Conservation (phyloP, 1,140 invertebrate species). For the Teleogryllus occipitalis region DNA sequence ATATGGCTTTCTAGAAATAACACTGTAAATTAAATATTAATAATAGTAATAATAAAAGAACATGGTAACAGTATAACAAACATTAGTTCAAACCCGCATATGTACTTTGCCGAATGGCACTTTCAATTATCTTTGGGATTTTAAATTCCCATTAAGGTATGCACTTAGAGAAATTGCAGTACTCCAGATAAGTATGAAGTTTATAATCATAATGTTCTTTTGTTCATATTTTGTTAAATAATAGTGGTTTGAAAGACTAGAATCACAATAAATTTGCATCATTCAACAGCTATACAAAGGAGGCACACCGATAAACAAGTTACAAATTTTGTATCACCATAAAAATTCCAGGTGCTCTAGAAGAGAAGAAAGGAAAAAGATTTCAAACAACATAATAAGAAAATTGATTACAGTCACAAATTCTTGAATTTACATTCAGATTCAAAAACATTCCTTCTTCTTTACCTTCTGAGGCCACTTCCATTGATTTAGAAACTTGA, state of each 20-base stretch:
- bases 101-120: background rate
- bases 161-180: background rate
- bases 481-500: background rate
- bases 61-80: conserved; percentile 1
- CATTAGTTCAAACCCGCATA: background rate
- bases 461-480: background rate
- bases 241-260: background rate
- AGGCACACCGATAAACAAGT: no score
- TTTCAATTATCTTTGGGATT: background rate
- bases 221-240: background rate
- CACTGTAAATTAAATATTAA: background rate
- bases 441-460: no score
- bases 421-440: no score
- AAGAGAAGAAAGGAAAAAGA: no score
- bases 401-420: no score
- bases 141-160: no score
- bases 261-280: background rate
- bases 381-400: no score
- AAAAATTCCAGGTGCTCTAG: no score
- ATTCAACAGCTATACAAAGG: background rate
- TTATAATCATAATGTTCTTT: background rate
- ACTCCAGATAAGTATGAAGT: background rate
- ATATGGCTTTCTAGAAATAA: background rate
- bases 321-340: no score
- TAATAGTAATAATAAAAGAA: background rate